Conservation (phyloP, 2,797 vertebrate species). For the Antrozous pallidus region DNA sequence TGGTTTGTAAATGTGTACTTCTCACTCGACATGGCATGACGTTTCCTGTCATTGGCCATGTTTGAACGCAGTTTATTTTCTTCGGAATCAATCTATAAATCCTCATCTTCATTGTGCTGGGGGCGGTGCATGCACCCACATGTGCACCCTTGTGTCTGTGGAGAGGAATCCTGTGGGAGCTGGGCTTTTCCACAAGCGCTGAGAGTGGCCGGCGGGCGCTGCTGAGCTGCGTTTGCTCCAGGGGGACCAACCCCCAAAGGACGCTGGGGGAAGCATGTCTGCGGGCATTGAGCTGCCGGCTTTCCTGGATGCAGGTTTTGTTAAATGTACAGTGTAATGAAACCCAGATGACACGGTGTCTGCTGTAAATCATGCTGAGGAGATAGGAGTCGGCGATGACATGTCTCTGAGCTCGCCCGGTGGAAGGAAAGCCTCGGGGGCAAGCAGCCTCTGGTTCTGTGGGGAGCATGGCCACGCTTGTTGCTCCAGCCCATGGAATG, state of each 20-base stretch:
- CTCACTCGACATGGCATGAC: not conserved
- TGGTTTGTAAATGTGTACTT: constrained; percentile 22
- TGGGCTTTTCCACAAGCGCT: rapidly evolving
- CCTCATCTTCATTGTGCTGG: not conserved
- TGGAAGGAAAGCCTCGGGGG: not conserved
- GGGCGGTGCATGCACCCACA: rapidly evolving
- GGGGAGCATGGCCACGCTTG: not conserved
- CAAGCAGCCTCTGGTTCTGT: not conserved
- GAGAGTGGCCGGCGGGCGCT: not conserved
- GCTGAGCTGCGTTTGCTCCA: not conserved
- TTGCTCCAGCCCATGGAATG: not conserved
- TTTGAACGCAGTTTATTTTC: not conserved
- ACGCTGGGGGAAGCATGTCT: not conserved
- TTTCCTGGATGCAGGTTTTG: not conserved
- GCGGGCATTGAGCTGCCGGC: not conserved
- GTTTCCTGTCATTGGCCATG: not conserved
- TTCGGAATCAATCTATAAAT: not conserved
- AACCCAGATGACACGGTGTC: constrained; percentile 14
- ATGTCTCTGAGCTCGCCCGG: not conserved
- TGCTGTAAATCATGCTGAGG: constrained; percentile 11
- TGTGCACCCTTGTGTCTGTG: rapidly evolving
- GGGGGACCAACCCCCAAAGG: not conserved
- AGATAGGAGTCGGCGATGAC: constrained; percentile 39
- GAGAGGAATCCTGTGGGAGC: not conserved
- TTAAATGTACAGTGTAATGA: constrained; percentile 38